phyloP scores from a whole-genome alignment of 2,113 vertebrate genomes.

The Myotis davidii region DNA sequence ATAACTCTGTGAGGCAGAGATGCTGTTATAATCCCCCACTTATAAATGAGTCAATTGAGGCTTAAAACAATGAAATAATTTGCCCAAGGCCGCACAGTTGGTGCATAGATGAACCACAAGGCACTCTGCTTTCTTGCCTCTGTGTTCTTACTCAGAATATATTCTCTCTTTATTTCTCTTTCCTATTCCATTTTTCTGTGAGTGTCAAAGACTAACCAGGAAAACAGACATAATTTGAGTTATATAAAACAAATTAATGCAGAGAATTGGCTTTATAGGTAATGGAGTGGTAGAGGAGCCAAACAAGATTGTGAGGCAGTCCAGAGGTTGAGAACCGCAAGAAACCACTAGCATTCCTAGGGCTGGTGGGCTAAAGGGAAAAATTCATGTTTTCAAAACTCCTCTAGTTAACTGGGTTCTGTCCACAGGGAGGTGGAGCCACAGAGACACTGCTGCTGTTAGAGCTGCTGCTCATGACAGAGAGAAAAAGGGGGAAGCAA shows the following conservation, averaged over 20 bases:
- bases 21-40: neutral
- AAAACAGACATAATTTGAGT: neutral
- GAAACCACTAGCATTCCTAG: neutral
- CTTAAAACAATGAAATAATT: neutral
- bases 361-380: neutral
- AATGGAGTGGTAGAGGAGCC: neutral
- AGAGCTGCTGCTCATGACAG: neutral
- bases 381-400: neutral
- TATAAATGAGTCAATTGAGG: neutral
- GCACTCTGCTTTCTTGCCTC: neutral
- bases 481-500: neutral
- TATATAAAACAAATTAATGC: neutral
- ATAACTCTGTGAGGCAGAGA: neutral
- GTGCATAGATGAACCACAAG: neutral
- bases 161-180: neutral
- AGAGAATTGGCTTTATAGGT: neutral
- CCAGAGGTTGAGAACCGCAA: neutral
- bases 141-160: neutral
- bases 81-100: neutral
- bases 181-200: neutral
- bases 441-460: neutral
- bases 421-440: neutral
- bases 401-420: neutral
- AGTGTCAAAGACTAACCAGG: neutral
- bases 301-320: neutral